A percentile compares a stretch with the other conserved stretches of the same genome.
These are phyloP conservation scores for Hypomecis punctinalis DNA, from an alignment of 2,888 invertebrate genomes.

Conservation along the genomic window DNA sequence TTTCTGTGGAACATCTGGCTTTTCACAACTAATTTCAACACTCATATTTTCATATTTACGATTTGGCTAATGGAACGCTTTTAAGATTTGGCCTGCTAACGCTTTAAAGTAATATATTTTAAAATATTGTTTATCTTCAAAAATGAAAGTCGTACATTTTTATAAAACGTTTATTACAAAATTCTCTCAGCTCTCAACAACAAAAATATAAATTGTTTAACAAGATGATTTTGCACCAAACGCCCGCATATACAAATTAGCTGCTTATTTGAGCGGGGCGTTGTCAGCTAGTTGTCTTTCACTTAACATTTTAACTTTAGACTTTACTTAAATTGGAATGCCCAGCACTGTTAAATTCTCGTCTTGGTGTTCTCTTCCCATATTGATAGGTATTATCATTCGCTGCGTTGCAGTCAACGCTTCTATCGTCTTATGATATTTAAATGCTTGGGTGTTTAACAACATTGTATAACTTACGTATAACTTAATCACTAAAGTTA, in stretches of 20 bases:
- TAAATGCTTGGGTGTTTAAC: slow-evolving; percentile 78
- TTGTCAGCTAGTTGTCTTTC: slow-evolving; percentile 68
- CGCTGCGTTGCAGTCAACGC: slow-evolving; percentile 40
- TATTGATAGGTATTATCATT: slow-evolving; percentile 37
- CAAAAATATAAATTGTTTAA: slow-evolving; percentile 60
- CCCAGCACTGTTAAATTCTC: slow-evolving; percentile 64
- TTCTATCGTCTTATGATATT: slow-evolving; percentile 53
- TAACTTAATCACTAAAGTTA: slow-evolving; percentile 66
- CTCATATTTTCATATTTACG: slow-evolving; percentile 16
- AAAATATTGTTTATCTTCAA: slow-evolving; percentile 1
- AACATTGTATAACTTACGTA: slow-evolving; percentile 65
- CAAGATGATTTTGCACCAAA: slow-evolving; percentile 52
- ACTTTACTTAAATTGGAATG: slow-evolving; percentile 75
- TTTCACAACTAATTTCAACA: slow-evolving; percentile 15
- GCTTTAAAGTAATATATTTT: not conserved
- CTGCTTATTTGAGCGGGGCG: slow-evolving; percentile 49
- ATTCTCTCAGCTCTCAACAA: slow-evolving; percentile 71
- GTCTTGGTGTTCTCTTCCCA: slow-evolving; percentile 31
- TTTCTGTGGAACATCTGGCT: slow-evolving; percentile 28
- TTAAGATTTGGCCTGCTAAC: slow-evolving; percentile 10
- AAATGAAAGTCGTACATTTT: slow-evolving; percentile 45
- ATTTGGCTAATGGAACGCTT: slow-evolving; percentile 30
- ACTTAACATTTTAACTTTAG: slow-evolving; percentile 62
- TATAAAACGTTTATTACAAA: slow-evolving; percentile 76
- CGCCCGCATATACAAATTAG: slow-evolving; percentile 50